Base-by-base conservation (phyloP, 2,888 invertebrate genomes). In the Helleia helle region DNA sequence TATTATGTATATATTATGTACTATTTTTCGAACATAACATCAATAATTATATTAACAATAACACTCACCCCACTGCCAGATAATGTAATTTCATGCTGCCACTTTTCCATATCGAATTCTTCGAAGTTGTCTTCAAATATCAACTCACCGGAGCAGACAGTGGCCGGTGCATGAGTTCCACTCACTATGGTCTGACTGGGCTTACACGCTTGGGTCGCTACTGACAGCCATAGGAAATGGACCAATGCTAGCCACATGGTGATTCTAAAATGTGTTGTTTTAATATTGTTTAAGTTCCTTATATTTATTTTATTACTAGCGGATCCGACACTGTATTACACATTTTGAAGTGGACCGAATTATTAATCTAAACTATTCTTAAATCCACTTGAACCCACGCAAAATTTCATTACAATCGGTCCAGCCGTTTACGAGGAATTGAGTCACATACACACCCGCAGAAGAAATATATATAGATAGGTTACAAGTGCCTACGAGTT, bases 1-100 rank as follows among this genome's bases (percentile, higher is more conserved):
- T n/a, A n/a, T n/a, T n/a, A n/a, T n/a, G n/a, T n/a, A n/a, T n/a
- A n/a, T n/a, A n/a, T n/a, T n/a, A n/a, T n/a, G n/a, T n/a, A n/a
- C 26, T 38, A 18, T 29, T 9, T 18, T 31, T 18, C 7, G 8
- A 15, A 9, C 31, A 30, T 24, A 25, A n/a, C n/a, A n/a, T n/a
- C n/a, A n/a, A n/a, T n/a, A n/a, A n/a, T n/a, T n/a, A n/a, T n/a
- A 22, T 22, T 6, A 22, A 8, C 22, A 8, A 22, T 22, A 8
- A 22, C 5, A 22, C 87, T 80, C 62, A 88, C 88, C 34, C 89
- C 90, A 46, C 89, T 89, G 4, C 89, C 90, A 17, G 80, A 67
- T 13, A 90, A 65, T 1, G 89, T 89, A 48, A 86, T 83, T 62
- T 90, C 90, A 54, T 90, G 89, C 54, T 87, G 76, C 90, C 90